Conservation (phyloP, 2,888 invertebrate genomes). For the Empis livida region DNA sequence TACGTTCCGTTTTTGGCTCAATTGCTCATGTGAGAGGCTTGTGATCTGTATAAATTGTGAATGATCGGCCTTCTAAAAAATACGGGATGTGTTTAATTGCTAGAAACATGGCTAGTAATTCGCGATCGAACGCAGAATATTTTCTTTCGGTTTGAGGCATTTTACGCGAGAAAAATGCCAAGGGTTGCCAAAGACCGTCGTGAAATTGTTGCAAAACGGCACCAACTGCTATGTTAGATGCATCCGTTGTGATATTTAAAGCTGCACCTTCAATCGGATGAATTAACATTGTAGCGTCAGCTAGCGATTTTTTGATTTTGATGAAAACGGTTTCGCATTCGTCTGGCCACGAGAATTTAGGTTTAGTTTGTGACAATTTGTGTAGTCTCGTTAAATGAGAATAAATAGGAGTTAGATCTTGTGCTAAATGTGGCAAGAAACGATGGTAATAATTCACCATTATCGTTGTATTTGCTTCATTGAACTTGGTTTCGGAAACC, state of each 20-base stretch:
- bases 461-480: constrained; percentile 2
- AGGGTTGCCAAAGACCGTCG: background rate
- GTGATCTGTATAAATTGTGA: background rate
- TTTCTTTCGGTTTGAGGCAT: background rate
- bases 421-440: constrained; percentile 2
- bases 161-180: constrained; percentile 1
- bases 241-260: background rate
- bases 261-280: background rate
- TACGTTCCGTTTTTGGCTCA: constrained; percentile 2
- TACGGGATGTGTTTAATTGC: background rate
- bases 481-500: background rate
- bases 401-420: constrained; percentile 1
- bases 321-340: background rate
- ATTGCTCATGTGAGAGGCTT: constrained; percentile 1
- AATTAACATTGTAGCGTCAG: background rate
- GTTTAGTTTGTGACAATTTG: background rate
- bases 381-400: background rate
- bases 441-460: constrained; percentile 6
- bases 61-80: background rate
- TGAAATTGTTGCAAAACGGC: background rate
- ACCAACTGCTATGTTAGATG: background rate
- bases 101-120: background rate
- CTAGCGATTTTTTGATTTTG: background rate
- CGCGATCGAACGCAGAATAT: constrained; percentile 2
- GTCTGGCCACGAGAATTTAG: background rate